Evolutionary conservation across 2,113 vertebrate species (phyloP).

Genomic region (Aspidoscelis tigris): DNA sequence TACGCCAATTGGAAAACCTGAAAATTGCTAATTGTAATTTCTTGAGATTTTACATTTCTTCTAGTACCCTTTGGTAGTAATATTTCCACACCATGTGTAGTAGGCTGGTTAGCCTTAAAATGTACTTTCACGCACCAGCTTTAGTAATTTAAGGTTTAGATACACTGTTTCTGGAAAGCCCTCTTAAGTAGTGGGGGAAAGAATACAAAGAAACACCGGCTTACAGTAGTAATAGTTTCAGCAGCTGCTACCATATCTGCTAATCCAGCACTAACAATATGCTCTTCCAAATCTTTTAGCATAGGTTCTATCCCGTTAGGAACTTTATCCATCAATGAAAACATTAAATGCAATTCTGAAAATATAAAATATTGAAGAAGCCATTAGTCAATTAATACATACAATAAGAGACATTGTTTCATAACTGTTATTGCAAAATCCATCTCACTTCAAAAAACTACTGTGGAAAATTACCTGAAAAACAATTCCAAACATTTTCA

Average conservation of each 20-base stretch:
- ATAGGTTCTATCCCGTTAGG: slow-evolving; percentile 97
- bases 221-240: slow-evolving; percentile 98
- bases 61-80: background rate
- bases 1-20: no score
- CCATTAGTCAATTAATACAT: slow-evolving; percentile 31
- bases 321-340: slow-evolving; percentile 99
- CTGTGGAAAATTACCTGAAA: background rate
- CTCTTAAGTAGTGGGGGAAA: background rate
- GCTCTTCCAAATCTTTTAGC: slow-evolving; percentile 99
- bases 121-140: background rate
- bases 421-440: no score
- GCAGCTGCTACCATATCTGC: slow-evolving; percentile 99
- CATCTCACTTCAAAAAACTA: background rate
- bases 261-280: slow-evolving; percentile 96
- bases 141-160: background rate
- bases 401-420: no score
- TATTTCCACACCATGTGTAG: background rate
- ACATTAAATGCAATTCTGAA: slow-evolving; percentile 96
- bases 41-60: background rate
- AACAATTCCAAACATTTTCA: background rate
- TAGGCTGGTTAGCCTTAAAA: background rate
- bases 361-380: slow-evolving; percentile 64
- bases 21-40: background rate
- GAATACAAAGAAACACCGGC: slow-evolving; percentile 56
- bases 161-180: background rate